Evolutionary conservation across 2,113 vertebrate genomes (phyloP), one percentile per base, ranked within the genome.

Genomic region (Dipodomys merriami): DNA sequence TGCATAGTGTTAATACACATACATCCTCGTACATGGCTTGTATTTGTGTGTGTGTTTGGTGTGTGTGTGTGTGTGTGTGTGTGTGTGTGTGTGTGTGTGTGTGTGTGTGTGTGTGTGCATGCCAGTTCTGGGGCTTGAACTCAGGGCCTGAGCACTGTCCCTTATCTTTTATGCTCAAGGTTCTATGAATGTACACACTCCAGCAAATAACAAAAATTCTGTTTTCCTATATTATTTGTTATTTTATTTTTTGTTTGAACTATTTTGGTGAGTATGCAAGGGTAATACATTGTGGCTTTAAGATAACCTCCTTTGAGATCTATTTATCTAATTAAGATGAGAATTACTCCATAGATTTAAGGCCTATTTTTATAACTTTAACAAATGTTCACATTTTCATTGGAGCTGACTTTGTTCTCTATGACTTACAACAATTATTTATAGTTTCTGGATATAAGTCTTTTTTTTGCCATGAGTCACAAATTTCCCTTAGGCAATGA

Each of bases 311-410:
- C 53, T 29, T 80, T 81, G 19, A 57, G 76, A 19, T 18, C 33
- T 81, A 80, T 39, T 87, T 92, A 88, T 18, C 33, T 81, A 80
- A 49, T 87, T 92, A 88, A 78, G 27, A 74, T 77, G 71, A 91
- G 2, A 13, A 68, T 7, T 92, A 1, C 33, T 85, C 19, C 18
- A 16, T 91, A 25, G 67, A 33, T 57, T 74, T 79, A 64, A 65
- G 74, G 53, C 1, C 27, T 35, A 39, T n/a, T 67, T 62, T 73
- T 7, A 10, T 86, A 68, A 77, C 33, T 4, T 23, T 91, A 78
- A 62, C 71, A 39, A 49, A 73, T 86, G 46, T 4, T 53, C 23
- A 13, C 85, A 86, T 74, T 88, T 82, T 57, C 68, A 4, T 72
- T 74, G 60, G 25, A 53, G 6, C 72, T 81, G 9, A 71, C 7